Base-by-base conservation (phyloP, 1,140 invertebrate species). In the Saxidomus purpurata region DNA sequence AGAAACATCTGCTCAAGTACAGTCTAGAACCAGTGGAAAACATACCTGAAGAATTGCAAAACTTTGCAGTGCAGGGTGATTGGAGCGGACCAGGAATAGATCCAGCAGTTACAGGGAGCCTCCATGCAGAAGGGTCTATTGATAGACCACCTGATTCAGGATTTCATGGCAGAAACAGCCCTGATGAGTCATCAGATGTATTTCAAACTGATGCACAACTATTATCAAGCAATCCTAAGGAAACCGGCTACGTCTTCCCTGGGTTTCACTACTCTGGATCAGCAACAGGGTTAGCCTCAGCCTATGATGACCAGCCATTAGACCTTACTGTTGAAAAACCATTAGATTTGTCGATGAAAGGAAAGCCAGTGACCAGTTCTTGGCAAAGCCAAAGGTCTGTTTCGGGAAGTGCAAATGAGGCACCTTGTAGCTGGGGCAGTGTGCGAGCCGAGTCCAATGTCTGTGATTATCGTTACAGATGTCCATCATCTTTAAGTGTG, bases 71-170 rank as follows among this genome's bases (percentile, higher is more conserved):
- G n/a, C n/a, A n/a, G n/a, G n/a, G n/a, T n/a, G n/a, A n/a, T n/a
- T n/a, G n/a, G n/a, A n/a, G 4, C 15, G 43, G 15, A 43, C 4
- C 43, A 43, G 43, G 43, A 43, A 43, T 4, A 15, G 43, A 15
- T 8, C 43, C 43, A 43, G 4, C 43, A 43, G 43, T 8, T 8
- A 43, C 4, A 8, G 43, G 43, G 43, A 43, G 15, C 43, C 4
- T 43, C 15, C 43, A 43, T 43, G 43, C 43, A 28, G 59, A 63
- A 8, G 59, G 59, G 25, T 63, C 59, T n/a, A 63, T 63, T 63
- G 59, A 63, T n/a, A 63, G 59, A n/a, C 59, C 59, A n/a, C 59
- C 59, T 28, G 59, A 63, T 63, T 8, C n/a, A 63, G 15, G n/a
- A 1, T 11, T 28, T 0, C 9, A n/a, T 28, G n/a, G 25, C 25